phyloP scores from a whole-genome alignment of 2,113 vertebrate genomes.

The Corynorhinus townsendii region DNA sequence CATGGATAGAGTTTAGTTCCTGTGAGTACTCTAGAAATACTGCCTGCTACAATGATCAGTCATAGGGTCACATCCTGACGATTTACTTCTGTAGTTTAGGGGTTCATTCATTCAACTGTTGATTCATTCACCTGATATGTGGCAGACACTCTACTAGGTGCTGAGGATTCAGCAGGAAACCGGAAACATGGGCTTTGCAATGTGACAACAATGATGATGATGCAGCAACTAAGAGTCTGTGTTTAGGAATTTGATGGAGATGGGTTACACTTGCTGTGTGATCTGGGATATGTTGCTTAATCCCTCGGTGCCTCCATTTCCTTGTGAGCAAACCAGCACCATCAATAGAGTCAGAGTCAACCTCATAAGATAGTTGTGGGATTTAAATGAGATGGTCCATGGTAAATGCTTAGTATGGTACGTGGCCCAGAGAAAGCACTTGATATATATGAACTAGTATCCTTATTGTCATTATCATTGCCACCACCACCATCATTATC shows the following conservation, averaged over 20 bases:
- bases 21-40: not conserved
- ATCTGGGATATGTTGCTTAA: not conserved
- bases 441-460: accelerated
- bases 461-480: not conserved
- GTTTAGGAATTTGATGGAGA: not conserved
- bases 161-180: not conserved
- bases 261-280: not conserved
- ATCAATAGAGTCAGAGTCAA: not conserved
- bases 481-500: not conserved
- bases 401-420: not conserved
- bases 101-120: not conserved
- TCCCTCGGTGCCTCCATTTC: accelerated
- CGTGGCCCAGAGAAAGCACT: too few relatives aligned
- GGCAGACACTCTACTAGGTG: not conserved
- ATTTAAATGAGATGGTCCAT: not conserved
- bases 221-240: too few relatives aligned
- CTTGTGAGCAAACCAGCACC: not conserved
- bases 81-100: not conserved
- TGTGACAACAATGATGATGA: not conserved
- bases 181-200: not conserved
- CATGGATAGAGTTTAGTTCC: not conserved
- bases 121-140: not conserved
- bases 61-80: not conserved
- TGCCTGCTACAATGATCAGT: not conserved
- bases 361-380: not conserved